Conservation (phyloP, 2,113 vertebrate genomes). For the Aegotheles bennettii region DNA sequence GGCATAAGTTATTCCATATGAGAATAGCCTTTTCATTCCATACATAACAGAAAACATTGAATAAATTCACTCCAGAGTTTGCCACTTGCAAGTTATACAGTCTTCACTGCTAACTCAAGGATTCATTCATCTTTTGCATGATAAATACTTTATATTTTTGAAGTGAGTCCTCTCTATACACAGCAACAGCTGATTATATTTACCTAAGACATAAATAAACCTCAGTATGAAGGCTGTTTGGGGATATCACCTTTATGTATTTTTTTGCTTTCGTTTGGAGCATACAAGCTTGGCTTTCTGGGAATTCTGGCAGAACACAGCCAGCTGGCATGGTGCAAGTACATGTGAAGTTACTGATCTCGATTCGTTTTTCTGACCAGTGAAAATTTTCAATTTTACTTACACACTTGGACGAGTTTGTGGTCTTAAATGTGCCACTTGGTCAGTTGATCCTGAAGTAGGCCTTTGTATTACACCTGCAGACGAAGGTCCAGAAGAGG, state of each 20-base stretch:
- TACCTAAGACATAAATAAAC: background rate
- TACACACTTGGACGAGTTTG: constrained; percentile 93
- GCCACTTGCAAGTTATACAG: background rate
- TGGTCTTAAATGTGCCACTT: constrained; percentile 76
- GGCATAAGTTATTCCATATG: background rate
- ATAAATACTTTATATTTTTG: background rate
- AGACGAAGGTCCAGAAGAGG: constrained; percentile 67
- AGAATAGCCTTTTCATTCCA: background rate
- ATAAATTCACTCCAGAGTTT: background rate
- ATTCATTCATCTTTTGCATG: background rate
- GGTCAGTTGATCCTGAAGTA: constrained; percentile 77
- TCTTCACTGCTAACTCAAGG: background rate
- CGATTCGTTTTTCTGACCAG: background rate
- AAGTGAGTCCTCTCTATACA: background rate
- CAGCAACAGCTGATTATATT: background rate
- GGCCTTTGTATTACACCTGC: constrained; percentile 80
- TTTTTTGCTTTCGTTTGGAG: background rate
- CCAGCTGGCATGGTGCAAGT: background rate
- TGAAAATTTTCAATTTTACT: constrained; percentile 64
- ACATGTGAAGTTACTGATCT: background rate
- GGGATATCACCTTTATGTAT: background rate
- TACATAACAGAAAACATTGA: background rate
- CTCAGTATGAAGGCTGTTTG: background rate
- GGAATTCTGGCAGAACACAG: background rate
- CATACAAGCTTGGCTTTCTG: background rate